A percentile compares a stretch with the other conserved stretches of the same genome.
phyloP scores from a whole-genome alignment of 1,140 invertebrate genomes.

The Neodiprion virginianus region DNA sequence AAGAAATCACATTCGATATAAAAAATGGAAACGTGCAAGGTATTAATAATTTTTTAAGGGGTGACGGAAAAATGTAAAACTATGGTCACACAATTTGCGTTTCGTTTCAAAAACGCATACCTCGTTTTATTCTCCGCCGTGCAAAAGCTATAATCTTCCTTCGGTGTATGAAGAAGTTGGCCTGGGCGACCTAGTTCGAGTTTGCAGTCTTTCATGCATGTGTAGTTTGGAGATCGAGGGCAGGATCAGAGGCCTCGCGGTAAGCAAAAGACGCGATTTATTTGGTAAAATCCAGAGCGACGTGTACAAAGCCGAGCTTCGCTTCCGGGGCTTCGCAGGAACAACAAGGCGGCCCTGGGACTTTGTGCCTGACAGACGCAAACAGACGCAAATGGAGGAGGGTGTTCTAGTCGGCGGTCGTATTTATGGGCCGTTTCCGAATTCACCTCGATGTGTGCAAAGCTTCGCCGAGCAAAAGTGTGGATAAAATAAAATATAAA shows the following conservation, averaged over 20 bases:
- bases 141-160: neutral
- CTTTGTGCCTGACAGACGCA: slow-evolving; percentile 1
- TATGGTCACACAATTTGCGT: too few species aligned
- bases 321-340: slow-evolving; percentile 1
- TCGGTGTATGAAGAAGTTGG: neutral
- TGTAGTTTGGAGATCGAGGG: neutral
- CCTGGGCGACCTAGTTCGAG: neutral
- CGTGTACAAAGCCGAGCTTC: slow-evolving; percentile 6
- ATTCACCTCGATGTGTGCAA: neutral
- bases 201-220: neutral
- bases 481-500: neutral
- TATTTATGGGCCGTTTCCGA: slow-evolving; percentile 5
- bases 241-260: neutral
- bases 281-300: neutral
- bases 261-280: slow-evolving; percentile 3
- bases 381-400: neutral
- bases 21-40: too few species aligned
- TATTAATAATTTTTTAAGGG: too few species aligned
- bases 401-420: neutral
- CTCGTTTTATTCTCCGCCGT: too few species aligned
- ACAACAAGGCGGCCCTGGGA: neutral
- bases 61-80: too few species aligned
- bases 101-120: too few species aligned
- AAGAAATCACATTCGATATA: too few species aligned
- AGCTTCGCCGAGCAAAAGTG: neutral